Percentiles rank a stretch among this genome's conserved stretches.
These are phyloP conservation scores for Phyllopteryx taeniolatus DNA, from an alignment of 2,113 vertebrate genomes.

Conservation along the genomic window DNA sequence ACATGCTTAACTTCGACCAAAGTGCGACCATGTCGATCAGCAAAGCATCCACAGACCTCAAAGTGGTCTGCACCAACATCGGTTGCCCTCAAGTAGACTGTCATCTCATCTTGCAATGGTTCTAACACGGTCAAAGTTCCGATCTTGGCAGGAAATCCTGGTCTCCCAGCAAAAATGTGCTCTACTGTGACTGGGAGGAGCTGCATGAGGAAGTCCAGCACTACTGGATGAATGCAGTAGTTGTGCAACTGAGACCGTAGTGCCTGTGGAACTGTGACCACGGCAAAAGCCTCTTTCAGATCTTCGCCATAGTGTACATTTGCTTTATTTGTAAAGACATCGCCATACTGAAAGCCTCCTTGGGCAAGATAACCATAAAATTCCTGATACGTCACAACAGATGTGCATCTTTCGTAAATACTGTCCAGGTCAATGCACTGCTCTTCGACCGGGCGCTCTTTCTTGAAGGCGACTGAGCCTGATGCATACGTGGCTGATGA, in stretches of 20 bases:
- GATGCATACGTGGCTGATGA: constrained; percentile 68
- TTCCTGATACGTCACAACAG: constrained; percentile 62
- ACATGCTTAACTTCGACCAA: constrained; percentile 76
- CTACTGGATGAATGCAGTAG: constrained; percentile 79
- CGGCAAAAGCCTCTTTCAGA: constrained; percentile 74
- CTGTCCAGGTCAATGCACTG: constrained; percentile 66
- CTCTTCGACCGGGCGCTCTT: constrained; percentile 63
- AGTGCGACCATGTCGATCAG: constrained; percentile 72
- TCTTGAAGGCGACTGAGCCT: constrained; percentile 66
- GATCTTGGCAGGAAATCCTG: constrained; percentile 77
- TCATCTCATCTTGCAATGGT: constrained; percentile 79
- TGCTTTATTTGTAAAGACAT: constrained; percentile 72
- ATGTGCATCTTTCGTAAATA: constrained; percentile 74
- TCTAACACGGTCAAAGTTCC: constrained; percentile 74
- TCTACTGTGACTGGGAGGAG: constrained; percentile 64
- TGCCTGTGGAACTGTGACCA: constrained; percentile 70
- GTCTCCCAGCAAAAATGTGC: constrained; percentile 41
- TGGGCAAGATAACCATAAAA: constrained; percentile 73
- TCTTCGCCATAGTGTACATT: constrained; percentile 76
- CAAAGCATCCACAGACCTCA: constrained; percentile 81
- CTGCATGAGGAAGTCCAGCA: constrained; percentile 82
- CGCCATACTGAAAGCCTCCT: constrained; percentile 78
- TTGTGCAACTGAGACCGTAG: constrained; percentile 67
- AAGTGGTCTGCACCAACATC: constrained; percentile 63
- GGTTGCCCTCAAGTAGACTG: constrained; percentile 75